Evolutionary conservation across 2,888 invertebrate species (phyloP), one percentile per base, ranked within the genome.

Genomic region (Caenorhabditis sulstoni): DNA sequence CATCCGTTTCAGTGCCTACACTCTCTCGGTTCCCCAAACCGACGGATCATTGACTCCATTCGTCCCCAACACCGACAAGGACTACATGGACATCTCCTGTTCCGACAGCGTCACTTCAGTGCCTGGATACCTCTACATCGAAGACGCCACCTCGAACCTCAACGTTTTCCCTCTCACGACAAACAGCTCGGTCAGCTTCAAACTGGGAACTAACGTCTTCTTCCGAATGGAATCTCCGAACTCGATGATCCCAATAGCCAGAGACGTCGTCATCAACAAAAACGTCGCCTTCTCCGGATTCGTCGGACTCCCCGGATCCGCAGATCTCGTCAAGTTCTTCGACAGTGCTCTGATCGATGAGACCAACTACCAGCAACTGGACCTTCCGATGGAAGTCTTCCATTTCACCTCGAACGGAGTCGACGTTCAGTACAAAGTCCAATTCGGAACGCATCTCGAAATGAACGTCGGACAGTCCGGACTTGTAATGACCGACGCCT

Each of bases 21-120:
- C 57, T 11, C 37, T 71, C 4, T 57, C 71, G 16, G 61, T 45
- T 18, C 53, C 61, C 0, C 49, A 55, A 57, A 29, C 55, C 47
- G 71, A 71, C 41, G 71, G 71, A 18, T 71, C 71, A 0, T 35
- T 71, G 49, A 64, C 57, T 16, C 49, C 71, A 12, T 22, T 71
- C 22, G 20, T 47, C 1, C 55, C 71, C 45, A 35, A 49, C n/a
- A 45, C 23, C 49, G 64, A 71, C 50, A 49, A 49, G 16, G 71
- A 71, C 29, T 37, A 49, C 5, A n/a, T 71, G 16, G 49, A 41
- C 23, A 23, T 71, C 37, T 9, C 9, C 23, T 57, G 18, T 41
- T 29, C 16, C 5, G 71, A 29, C 29, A 29, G 71, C 22, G 14
- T 39, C 9, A 55, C 45, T n/a, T 16, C 16, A 8, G 45, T 39